phyloP scores from a whole-genome alignment of 2,113 vertebrate species.

The Sturnus vulgaris region DNA sequence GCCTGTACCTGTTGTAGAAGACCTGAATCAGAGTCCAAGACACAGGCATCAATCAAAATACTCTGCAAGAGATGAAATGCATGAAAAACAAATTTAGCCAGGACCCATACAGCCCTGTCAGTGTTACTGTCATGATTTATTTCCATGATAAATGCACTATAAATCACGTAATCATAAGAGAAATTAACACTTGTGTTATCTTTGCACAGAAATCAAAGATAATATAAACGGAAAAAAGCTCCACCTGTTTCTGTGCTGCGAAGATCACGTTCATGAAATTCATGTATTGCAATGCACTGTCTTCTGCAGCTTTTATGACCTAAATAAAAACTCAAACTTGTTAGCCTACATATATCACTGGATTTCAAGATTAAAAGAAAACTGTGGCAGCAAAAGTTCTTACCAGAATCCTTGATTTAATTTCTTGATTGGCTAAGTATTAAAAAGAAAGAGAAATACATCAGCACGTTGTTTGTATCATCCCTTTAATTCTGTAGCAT shows the following conservation, averaged over 20 bases:
- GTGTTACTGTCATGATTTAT: background rate
- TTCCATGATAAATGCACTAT: background rate
- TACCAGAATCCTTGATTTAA: conserved; percentile 95
- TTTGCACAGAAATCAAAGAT: background rate
- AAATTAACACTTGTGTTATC: background rate
- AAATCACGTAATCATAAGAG: background rate
- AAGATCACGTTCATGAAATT: conserved; percentile 99
- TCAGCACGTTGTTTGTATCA: background rate
- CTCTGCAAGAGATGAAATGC: conserved; percentile 70
- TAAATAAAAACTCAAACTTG: conserved; percentile 34
- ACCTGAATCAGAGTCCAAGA: conserved; percentile 91
- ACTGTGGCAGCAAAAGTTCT: conserved; percentile 25
- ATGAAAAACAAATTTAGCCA: background rate
- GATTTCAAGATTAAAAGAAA: background rate
- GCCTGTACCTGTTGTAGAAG: conserved; percentile 90
- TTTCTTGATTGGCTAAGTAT: conserved; percentile 84
- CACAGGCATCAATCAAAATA: conserved; percentile 93
- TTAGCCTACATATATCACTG: background rate
- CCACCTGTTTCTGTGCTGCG: conserved; percentile 94
- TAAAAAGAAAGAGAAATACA: background rate
- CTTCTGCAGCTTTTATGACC: conserved; percentile 96
- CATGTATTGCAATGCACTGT: conserved; percentile 94
- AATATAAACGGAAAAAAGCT: background rate
- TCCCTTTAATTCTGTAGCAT: background rate
- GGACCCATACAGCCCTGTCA: background rate